A percentile compares a stretch with the other conserved stretches of the same genome.
Conservation (phyloP, 2,113 vertebrate species). For the Puma concolor region DNA sequence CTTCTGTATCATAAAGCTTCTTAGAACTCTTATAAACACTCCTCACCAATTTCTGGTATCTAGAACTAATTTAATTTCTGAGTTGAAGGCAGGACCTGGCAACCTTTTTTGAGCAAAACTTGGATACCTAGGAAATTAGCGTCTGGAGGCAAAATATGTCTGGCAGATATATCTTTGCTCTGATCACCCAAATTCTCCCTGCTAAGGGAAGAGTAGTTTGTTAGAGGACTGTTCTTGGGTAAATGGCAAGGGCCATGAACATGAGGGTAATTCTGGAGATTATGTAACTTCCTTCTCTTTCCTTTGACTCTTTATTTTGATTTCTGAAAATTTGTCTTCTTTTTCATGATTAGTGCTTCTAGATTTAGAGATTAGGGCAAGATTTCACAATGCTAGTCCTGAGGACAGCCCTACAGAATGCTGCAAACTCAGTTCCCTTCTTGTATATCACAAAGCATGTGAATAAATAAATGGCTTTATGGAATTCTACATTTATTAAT, state of each 20-base stretch:
- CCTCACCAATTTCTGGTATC: background rate
- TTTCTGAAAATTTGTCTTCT: constrained; percentile 29
- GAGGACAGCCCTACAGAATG: background rate
- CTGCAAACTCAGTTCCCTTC: background rate
- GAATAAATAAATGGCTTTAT: background rate
- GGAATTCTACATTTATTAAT: background rate
- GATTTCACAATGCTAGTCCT: background rate
- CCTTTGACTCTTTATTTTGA: background rate
- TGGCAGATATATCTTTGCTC: background rate
- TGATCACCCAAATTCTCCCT: background rate
- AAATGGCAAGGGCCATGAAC: background rate
- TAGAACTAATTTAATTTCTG: background rate
- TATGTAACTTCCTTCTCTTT: background rate
- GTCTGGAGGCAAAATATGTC: background rate
- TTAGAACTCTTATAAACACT: background rate
- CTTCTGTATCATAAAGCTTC: background rate
- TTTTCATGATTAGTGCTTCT: background rate
- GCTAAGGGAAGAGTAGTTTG: background rate
- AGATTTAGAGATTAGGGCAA: background rate
- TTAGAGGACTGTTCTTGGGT: background rate
- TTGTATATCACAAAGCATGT: background rate
- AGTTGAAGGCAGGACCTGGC: background rate
- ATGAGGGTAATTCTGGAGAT: background rate
- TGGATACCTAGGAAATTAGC: background rate
- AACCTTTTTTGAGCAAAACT: background rate